These are phyloP conservation scores for Lithobius niger DNA, from an alignment of 1,140 invertebrate genomes.

Conservation along the genomic window DNA sequence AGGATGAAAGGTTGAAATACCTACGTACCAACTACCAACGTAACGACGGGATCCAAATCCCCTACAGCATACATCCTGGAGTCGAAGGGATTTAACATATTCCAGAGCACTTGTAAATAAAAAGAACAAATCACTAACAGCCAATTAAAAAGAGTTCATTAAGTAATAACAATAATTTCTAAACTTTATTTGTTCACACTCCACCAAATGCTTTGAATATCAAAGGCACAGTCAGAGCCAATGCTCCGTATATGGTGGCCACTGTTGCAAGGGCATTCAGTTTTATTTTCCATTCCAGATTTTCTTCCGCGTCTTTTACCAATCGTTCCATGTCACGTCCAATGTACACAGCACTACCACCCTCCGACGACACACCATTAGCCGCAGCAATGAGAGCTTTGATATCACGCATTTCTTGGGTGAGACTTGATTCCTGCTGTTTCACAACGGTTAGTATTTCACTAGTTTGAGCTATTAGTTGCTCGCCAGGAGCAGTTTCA, in stretches of 20 bases:
- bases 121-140: too few species aligned
- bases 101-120: too few species aligned
- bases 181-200: too few species aligned
- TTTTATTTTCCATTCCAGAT: constrained; percentile 28
- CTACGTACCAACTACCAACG: too few species aligned
- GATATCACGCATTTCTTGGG: constrained; percentile 15
- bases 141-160: too few species aligned
- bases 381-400: constrained; percentile 11
- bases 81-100: too few species aligned
- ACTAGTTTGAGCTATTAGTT: constrained; percentile 19
- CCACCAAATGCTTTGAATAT: constrained; percentile 23
- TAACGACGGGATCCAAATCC: too few species aligned
- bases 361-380: neutral
- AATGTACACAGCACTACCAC: constrained; percentile 23
- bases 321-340: constrained; percentile 25
- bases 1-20: too few species aligned
- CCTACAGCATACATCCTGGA: too few species aligned
- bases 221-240: constrained; percentile 24
- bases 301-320: constrained; percentile 23
- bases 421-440: constrained; percentile 15
- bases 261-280: constrained; percentile 25
- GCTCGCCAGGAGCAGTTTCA: neutral
- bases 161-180: too few species aligned
- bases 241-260: constrained; percentile 23
- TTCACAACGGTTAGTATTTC: constrained; percentile 20